Evolutionary conservation across 2,113 vertebrate species (phyloP).

Genomic region (Sturnira hondurensis): DNA sequence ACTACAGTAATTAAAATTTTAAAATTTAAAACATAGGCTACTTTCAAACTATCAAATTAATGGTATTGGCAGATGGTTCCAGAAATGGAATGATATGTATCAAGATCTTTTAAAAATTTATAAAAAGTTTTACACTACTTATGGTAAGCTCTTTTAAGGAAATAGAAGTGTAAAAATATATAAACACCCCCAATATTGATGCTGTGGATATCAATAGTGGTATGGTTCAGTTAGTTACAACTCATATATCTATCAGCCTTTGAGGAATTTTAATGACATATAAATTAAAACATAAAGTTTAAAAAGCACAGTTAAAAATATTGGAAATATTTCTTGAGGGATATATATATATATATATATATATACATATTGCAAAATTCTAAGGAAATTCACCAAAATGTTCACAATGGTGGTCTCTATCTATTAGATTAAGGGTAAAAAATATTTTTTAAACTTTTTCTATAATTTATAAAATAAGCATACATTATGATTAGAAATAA

Average conservation of each 20-base stretch:
- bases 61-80: background rate
- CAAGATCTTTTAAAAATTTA: background rate
- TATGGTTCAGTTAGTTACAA: background rate
- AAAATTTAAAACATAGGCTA: background rate
- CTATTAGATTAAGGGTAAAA: background rate
- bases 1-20: background rate
- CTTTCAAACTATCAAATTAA: background rate
- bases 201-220: background rate
- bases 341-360: background rate
- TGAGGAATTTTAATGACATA: background rate
- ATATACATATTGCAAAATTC: background rate
- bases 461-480: background rate
- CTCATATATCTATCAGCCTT: background rate
- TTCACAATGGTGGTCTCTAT: background rate
- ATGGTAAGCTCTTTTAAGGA: background rate
- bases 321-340: background rate
- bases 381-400: background rate
- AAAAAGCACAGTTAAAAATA: background rate
- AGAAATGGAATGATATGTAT: background rate
- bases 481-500: background rate
- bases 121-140: background rate
- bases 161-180: background rate
- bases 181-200: background rate
- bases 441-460: background rate
- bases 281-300: background rate